These are phyloP conservation scores for Pampus argenteus DNA, from an alignment of 2,797 vertebrate genomes.

Conservation along the genomic window DNA sequence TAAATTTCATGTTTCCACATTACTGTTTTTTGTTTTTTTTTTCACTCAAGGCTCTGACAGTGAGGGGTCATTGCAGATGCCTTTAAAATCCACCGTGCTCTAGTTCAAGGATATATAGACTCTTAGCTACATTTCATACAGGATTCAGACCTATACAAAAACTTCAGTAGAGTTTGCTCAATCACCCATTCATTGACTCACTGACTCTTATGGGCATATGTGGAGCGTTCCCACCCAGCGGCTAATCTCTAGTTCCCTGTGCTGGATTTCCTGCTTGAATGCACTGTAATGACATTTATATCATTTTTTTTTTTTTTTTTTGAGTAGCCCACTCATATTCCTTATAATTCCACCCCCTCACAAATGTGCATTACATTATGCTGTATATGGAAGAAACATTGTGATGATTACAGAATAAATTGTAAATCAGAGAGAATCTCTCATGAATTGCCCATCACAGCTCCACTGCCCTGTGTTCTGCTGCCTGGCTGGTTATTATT, in stretches of 20 bases:
- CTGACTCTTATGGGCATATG: constrained; percentile 74
- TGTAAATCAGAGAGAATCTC: constrained; percentile 75
- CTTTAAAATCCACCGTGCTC: constrained; percentile 64
- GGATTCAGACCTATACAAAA: constrained; percentile 58
- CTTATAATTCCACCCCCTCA: constrained; percentile 77
- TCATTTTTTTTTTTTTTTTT: constrained; percentile 79
- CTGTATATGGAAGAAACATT: constrained; percentile 72
- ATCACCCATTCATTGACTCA: constrained; percentile 71
- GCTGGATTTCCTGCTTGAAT: constrained; percentile 81
- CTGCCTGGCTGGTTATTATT: constrained; percentile 77
- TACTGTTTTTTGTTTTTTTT: background rate
- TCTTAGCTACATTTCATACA: constrained; percentile 62
- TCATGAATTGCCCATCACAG: constrained; percentile 67
- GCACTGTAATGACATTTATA: constrained; percentile 85
- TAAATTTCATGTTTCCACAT: constrained; percentile 43
- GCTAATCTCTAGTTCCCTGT: constrained; percentile 79
- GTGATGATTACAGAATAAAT: constrained; percentile 77
- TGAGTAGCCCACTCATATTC: constrained; percentile 73
- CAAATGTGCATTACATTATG: constrained; percentile 75
- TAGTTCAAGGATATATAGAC: constrained; percentile 63
- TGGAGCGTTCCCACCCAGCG: constrained; percentile 75
- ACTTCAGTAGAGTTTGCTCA: constrained; percentile 72
- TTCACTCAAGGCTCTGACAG: constrained; percentile 16
- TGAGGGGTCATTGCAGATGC: constrained; percentile 35
- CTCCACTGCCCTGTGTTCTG: constrained; percentile 64